Base-by-base conservation (phyloP, 1,140 invertebrate genomes). In the Ericerus pela region DNA sequence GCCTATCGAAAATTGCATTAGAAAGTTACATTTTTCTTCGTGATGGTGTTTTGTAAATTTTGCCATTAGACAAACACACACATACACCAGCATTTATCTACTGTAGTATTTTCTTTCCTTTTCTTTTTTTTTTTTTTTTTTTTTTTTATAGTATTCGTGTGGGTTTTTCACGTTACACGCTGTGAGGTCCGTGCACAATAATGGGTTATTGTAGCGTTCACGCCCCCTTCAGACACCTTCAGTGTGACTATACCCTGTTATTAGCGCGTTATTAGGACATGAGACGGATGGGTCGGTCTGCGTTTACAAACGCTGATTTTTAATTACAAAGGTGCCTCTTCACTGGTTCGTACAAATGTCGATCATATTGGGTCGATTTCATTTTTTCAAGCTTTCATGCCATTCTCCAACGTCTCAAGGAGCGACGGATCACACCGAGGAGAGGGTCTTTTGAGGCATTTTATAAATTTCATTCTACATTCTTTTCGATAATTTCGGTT, bases 141-240 rank as follows among this genome's bases (percentile, higher is more conserved):
- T 33, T 33, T 33, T 33, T 33, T 33, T 33, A 10, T 33, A 8
- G 8, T n/a, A n/a, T n/a, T 33, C 8, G 8, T 33, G n/a, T n/a
- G 30, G 30, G 8, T 10, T 33, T 10, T n/a, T 16, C 20, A 38
- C 20, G 26, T 10, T 24, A 24, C 22, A 24, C 41, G 41, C 26
- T 47, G 41, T 47, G 41, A 47, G 41, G 41, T 47, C 41, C 41
- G 41, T 24, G 41, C 41, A n/a, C n/a, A 47, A 47, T 47, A 47
- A 47, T 47, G 41, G 41, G 41, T 47, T 47, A 47, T 47, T 47
- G 41, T 47, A 24, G 26, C 22, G 41, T 47, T 8, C 16, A 47
- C 41, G 41, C 41, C 41, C 41, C 22, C n/a, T 47, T 24, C 41
- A 24, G 41, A 47, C 41, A 47, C 41, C 41, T 47, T 47, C 41